Base-by-base conservation (phyloP, 2,113 vertebrate genomes). In the Cynopterus brachyotis region DNA sequence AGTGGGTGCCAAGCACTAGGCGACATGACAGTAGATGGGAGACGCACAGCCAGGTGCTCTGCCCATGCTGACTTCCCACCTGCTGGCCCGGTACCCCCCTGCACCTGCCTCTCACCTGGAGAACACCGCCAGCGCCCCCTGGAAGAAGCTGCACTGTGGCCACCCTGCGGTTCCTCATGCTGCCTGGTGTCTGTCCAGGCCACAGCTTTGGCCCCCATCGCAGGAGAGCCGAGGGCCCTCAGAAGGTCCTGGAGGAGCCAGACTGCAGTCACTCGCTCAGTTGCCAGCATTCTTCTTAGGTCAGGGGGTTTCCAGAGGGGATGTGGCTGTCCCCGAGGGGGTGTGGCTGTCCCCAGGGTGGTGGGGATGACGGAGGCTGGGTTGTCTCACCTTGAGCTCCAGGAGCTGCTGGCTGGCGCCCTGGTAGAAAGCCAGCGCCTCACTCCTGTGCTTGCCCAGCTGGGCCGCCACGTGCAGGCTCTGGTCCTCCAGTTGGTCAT, bases 401-500 rank as follows among this genome's bases (percentile, higher is more conserved):
- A 98, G 99, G 11, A 99, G 96, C 30, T 98, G 99, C 95, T 99
- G 98, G 67, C 98, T 98, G 88, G 99, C 98, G 6, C 98, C 98
- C 3, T 94, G 98, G 96, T 99, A 99, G 97, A 99, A 99, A 89
- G 98, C 98, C 94, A 99, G 96, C 0, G 98, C 97, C 0, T 99
- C 99, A 88, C 76, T 98, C 97, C 99, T 98, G 91, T 99, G 99
- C 88, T 98, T 98, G 2, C 98, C 99, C 96, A 99, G 98, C 97
- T 99, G 99, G 9, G 99, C 98, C 0, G 99, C 99, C 93, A 99
- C 76, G n/a, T 99, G 99, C 26, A 99, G 95, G 35, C 98, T 99
- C 98, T 99, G 99, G 91, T 99, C 99, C 94, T 99, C 99, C 7
- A 99, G 98, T 97, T 99, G 99, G 97, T 99, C 99, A 0, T 99